Evolutionary conservation across 2,888 invertebrate genomes (phyloP).

Genomic region (Caenorhabditis afra): DNA sequence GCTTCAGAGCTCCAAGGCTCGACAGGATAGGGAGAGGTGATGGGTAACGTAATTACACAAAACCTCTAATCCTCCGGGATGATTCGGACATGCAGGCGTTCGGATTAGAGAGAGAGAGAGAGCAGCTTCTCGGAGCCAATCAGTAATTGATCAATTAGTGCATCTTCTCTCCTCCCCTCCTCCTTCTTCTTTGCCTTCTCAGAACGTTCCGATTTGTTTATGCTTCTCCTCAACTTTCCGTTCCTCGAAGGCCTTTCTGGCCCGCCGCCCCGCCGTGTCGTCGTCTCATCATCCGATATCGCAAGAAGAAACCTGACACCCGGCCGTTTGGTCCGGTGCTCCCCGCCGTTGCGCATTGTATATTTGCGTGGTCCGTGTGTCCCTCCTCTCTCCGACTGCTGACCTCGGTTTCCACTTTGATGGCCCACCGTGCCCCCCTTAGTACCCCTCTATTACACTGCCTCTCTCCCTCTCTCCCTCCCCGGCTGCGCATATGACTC

Average conservation of each 20-base stretch:
- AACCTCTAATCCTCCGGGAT: no score
- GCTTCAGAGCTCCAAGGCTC: no score
- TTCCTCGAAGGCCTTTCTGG: slow-evolving; percentile 7
- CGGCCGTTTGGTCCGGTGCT: slow-evolving; percentile 21
- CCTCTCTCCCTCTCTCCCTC: slow-evolving; percentile 1
- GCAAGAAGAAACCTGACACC: slow-evolving; percentile 48
- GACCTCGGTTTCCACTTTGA: slow-evolving; percentile 42
- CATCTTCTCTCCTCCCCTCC: background rate
- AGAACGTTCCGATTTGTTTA: slow-evolving; percentile 37
- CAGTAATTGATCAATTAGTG: no score
- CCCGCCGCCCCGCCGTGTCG: background rate
- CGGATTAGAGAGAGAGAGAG: no score
- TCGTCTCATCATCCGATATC: no score
- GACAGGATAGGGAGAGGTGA: no score
- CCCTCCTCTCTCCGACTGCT: slow-evolving; percentile 46
- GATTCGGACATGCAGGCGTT: no score
- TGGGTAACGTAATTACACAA: no score
- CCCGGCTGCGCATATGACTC: slow-evolving; percentile 50
- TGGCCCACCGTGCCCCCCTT: slow-evolving; percentile 16
- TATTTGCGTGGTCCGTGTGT: slow-evolving; percentile 47
- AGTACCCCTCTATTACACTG: slow-evolving; percentile 51
- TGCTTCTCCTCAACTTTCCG: slow-evolving; percentile 14
- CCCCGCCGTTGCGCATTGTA: slow-evolving; percentile 53
- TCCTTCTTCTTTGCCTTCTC: background rate
- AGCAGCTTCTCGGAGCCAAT: no score